Base-by-base conservation (phyloP, 2,888 invertebrate species). In the Spodoptera littoralis region DNA sequence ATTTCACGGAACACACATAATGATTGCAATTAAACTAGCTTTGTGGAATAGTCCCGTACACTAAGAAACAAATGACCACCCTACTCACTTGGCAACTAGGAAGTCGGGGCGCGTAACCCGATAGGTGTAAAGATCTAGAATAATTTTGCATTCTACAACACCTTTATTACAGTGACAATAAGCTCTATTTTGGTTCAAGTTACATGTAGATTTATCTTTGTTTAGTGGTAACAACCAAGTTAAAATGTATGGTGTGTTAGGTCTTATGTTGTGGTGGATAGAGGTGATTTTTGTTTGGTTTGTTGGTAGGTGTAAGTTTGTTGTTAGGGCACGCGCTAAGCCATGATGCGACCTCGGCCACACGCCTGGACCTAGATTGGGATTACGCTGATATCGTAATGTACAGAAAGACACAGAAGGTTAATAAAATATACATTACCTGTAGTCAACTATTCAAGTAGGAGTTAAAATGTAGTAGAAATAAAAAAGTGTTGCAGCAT, bases 281-380 rank as follows among this genome's bases (percentile, higher is more conserved):
- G 45, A 60, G 59, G 56, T 70, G 46, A 46, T 65, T 50, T 63
- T 77, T 3, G 63, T 24, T 57, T 74, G 62, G 11, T n/a, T 36
- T 4, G 6, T 4, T 50, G 49, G 42, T 53, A 44, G 9, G 3
- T 6, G 36, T 36, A 48, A 45, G 24, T 24, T 72, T 49, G 69
- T 62, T 18, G 55, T 65, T 64, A 67, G 57, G 78, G 79, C 79
- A 76, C 80, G 80, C 76, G 79, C 76, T 75, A 69, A 69, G 66
- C 59, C 75, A 67, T 74, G 78, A 77, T 75, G 76, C 55, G 76
- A 76, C 78, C 76, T 77, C 77, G 77, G 70, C 63, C 75, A 70
- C 75, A 77, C 66, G 77, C 70, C 66, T 68, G 73, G 61, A 69
- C 74, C 74, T 75, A 75, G 77, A 74, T 77, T 73, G 62, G 74